Evolutionary conservation across 1,140 invertebrate genomes (phyloP).

Genomic region (Procambarus clarkii): DNA sequence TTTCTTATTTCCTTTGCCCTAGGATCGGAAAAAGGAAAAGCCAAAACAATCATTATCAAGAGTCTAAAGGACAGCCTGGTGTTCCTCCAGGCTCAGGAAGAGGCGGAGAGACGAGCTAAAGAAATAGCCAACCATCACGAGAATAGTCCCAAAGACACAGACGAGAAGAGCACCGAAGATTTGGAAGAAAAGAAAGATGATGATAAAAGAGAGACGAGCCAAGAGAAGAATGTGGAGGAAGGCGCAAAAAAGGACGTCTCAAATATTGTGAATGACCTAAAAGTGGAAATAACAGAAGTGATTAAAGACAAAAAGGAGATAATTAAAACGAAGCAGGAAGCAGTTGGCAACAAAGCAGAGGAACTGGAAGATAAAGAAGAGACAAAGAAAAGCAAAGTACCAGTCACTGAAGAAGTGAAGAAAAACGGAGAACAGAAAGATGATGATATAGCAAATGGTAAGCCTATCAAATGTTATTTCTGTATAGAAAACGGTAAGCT

Average conservation of each 20-base stretch:
- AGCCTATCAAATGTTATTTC: neutral
- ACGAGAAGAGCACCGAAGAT: neutral
- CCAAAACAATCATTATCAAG: slow-evolving; percentile 63
- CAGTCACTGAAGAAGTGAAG: neutral
- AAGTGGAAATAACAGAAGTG: neutral
- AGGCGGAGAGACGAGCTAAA: slow-evolving; percentile 49
- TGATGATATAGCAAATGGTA: neutral
- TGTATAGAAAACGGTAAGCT: no score
- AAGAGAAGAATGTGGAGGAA: neutral
- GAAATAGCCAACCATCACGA: slow-evolving; percentile 15
- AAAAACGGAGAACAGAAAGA: neutral
- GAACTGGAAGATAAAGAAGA: neutral
- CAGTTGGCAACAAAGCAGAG: neutral
- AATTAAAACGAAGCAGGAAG: neutral
- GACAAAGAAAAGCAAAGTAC: neutral
- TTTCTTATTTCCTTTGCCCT: slow-evolving; percentile 1
- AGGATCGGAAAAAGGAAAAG: slow-evolving; percentile 50
- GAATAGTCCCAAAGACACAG: neutral
- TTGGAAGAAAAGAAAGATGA: neutral
- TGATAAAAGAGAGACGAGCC: neutral
- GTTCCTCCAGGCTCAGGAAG: slow-evolving; percentile 56
- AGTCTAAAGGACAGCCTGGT: slow-evolving; percentile 62
- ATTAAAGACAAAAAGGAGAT: slow-evolving; percentile 1
- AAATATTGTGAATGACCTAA: neutral
- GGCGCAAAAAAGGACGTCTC: neutral